Evolutionary conservation across 1,140 invertebrate species (phyloP).

Genomic region (Pseudomyrmex pallidus): DNA sequence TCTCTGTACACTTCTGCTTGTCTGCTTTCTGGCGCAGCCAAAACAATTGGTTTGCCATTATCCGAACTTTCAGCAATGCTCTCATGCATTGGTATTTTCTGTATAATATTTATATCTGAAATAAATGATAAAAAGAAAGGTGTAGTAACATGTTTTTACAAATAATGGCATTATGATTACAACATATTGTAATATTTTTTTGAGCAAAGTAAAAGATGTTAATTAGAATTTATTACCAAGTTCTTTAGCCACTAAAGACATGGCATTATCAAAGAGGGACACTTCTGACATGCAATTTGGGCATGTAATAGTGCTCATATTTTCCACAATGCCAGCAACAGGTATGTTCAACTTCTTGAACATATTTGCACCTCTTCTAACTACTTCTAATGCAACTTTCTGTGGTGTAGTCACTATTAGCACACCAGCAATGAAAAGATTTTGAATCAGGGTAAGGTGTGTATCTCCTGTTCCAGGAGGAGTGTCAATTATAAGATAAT

Average conservation of each 20-base stretch:
- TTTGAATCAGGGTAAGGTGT: constrained; percentile 94
- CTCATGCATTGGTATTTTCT: constrained; percentile 91
- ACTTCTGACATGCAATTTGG: constrained; percentile 89
- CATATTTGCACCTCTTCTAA: constrained; percentile 92
- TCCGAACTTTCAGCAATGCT: constrained; percentile 90
- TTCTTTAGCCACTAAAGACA: constrained; percentile 85
- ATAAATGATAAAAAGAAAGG: background rate
- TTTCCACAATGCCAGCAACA: constrained; percentile 93
- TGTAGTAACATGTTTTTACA: background rate
- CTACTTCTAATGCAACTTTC: constrained; percentile 92
- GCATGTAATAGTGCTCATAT: constrained; percentile 93
- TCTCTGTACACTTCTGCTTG: constrained; percentile 86
- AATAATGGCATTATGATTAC: background rate
- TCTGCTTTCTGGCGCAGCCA: constrained; percentile 88
- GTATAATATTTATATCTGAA: constrained; percentile 85
- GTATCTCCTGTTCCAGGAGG: constrained; percentile 97
- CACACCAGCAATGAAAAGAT: constrained; percentile 93
- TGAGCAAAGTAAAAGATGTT: background rate
- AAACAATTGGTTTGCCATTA: constrained; percentile 91
- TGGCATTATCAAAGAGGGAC: constrained; percentile 87
- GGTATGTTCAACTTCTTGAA: constrained; percentile 92
- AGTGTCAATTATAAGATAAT: constrained; percentile 94
- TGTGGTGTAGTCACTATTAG: constrained; percentile 95
- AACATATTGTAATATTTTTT: too few relatives aligned
- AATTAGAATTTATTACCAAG: constrained; percentile 79